Percentiles rank a stretch among this genome's conserved stretches.
Evolutionary conservation across 2,888 invertebrate genomes (phyloP).

Genomic region (Aphidius colemani): DNA sequence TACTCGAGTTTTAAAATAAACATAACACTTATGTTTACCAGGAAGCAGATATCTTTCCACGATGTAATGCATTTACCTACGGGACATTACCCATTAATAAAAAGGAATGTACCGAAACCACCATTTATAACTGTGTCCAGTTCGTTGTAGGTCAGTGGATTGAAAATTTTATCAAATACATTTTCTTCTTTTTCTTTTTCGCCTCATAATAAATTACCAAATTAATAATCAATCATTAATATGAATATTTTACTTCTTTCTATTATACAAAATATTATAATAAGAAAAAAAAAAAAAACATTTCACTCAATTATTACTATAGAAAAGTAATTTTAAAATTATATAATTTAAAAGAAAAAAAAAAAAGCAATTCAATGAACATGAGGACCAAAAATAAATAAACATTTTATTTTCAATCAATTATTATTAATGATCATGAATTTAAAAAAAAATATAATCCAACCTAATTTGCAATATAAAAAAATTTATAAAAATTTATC

Average conservation of each 20-base stretch:
- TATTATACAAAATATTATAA: too few species aligned
- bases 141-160: conserved; percentile 34
- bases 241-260: too few species aligned
- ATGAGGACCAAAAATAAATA: too few species aligned
- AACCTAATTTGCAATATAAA: conserved; percentile 16
- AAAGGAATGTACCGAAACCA: conserved; percentile 34
- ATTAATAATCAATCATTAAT: too few species aligned
- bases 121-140: conserved; percentile 35
- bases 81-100: conserved; percentile 24
- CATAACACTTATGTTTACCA: background rate
- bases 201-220: background rate
- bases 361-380: too few species aligned
- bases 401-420: too few species aligned
- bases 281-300: too few species aligned
- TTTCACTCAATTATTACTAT: too few species aligned
- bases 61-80: conserved; percentile 4
- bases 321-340: too few species aligned
- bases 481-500: background rate
- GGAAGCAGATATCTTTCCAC: conserved; percentile 2
- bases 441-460: background rate
- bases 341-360: too few species aligned
- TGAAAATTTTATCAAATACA: conserved; percentile 4
- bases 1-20: too few species aligned
- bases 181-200: conserved; percentile 1
- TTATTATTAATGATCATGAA: too few species aligned